Percentiles rank a stretch among this genome's conserved stretches.
Evolutionary conservation across 2,888 invertebrate genomes (phyloP).

Genomic region (Argyra leucocephala): DNA sequence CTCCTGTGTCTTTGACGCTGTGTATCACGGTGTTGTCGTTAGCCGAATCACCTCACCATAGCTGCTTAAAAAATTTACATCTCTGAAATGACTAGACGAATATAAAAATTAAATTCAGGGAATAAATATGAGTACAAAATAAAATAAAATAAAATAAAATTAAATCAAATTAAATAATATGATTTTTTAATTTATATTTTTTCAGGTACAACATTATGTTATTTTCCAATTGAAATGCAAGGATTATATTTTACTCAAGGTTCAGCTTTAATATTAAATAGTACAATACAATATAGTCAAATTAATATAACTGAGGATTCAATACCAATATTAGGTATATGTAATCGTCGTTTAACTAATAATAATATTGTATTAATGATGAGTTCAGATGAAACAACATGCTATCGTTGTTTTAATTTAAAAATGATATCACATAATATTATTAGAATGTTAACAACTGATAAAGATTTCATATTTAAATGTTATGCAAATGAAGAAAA

Average conservation of each 20-base stretch:
- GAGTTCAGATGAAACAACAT: slow-evolving; percentile 49
- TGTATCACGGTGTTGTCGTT: too few species aligned
- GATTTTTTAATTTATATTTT: not conserved
- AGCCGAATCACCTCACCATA: too few species aligned
- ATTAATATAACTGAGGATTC: slow-evolving; percentile 54
- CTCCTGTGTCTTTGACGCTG: too few species aligned
- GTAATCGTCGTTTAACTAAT: slow-evolving; percentile 48
- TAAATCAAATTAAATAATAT: too few species aligned
- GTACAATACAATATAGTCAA: slow-evolving; percentile 49
- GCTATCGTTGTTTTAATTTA: slow-evolving; percentile 54
- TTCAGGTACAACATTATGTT: slow-evolving; percentile 44
- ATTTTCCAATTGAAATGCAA: slow-evolving; percentile 56
- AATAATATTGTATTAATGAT: slow-evolving; percentile 54
- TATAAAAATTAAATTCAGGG: too few species aligned
- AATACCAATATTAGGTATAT: slow-evolving; percentile 52
- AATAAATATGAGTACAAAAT: too few species aligned
- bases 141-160: too few species aligned
- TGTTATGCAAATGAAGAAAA: slow-evolving; percentile 53
- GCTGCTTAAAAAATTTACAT: too few species aligned
- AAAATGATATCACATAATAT: slow-evolving; percentile 52
- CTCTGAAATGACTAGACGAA: too few species aligned
- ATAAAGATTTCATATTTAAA: slow-evolving; percentile 46
- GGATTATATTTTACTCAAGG: slow-evolving; percentile 54
- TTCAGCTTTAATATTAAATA: slow-evolving; percentile 21
- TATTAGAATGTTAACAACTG: slow-evolving; percentile 51